Evolutionary conservation across 2,888 invertebrate species (phyloP), one percentile per base, ranked within the genome.

Genomic region (Pollenia labialis): DNA sequence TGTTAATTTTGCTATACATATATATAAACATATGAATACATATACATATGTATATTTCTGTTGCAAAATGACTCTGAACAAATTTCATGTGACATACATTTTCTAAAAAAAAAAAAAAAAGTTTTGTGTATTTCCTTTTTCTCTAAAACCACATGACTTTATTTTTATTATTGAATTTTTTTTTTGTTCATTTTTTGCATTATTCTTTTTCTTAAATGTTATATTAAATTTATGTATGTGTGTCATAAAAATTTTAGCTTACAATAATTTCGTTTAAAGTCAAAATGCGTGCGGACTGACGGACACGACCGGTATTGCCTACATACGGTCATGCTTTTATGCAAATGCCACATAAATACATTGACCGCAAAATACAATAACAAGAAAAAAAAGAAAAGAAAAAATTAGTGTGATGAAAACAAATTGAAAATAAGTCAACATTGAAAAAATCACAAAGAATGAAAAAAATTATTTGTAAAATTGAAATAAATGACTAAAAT

Each of bases 281-380:
- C 77, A 79, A 69, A 72, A 77, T 80, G 82, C 82, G 85, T 85
- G 84, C 58, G 68, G 48, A 79, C 48, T 46, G 64, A 64, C 50
- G 56, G 44, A 71, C 69, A 42, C 42, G 50, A 12, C 50, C 54
- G 68, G 71, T 83, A 48, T 81, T 72, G 81, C 18, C 64, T 52
- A 56, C 64, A 72, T 64, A 64, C 71, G 80, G 76, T 84, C 82
- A 79, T 82, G 83, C 76, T 72, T 80, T 81, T 87, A 87, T 87
- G 86, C 86, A 81, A 84, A 87, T 87, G 81, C 72, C 81, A 87
- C 81, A 87, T 83, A 76, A 81, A 87, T 87, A 87, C 87, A 87
- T 81, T 87, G 87, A 87, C 84, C 87, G 81, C 87, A 86, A 82
- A 81, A 74, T 12, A n/a, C 18, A 32, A 16, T 56, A 60, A 11